phyloP scores from a whole-genome alignment of 2,888 invertebrate species.

The Scrobipalpa costella region DNA sequence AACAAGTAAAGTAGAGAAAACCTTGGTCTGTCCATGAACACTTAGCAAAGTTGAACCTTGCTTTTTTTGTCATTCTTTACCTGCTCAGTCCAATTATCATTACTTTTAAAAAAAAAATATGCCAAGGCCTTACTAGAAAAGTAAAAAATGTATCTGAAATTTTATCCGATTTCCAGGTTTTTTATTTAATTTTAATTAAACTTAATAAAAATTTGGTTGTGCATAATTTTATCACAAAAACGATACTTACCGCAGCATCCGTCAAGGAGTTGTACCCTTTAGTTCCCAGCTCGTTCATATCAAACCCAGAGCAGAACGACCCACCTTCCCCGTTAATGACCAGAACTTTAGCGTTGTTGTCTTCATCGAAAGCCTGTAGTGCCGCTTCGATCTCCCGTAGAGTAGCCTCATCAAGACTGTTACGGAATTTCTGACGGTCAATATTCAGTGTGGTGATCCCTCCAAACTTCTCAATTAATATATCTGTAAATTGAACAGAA shows the following conservation, averaged over 20 bases:
- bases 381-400: constrained; percentile 85
- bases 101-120: too few species aligned
- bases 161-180: too few species aligned
- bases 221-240: background rate
- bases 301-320: constrained; percentile 95
- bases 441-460: constrained; percentile 90
- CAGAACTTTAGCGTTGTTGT: constrained; percentile 84
- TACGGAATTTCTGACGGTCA: constrained; percentile 90
- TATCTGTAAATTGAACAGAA: constrained; percentile 54
- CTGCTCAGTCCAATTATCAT: too few species aligned
- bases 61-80: too few species aligned
- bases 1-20: too few species aligned
- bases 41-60: too few species aligned
- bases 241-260: constrained; percentile 65
- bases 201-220: background rate
- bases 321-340: constrained; percentile 96
- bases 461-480: constrained; percentile 83
- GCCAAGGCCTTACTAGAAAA: too few species aligned
- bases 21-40: too few species aligned
- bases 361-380: constrained; percentile 89
- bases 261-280: constrained; percentile 64
- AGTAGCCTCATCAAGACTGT: constrained; percentile 88
- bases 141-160: too few species aligned
- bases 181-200: too few species aligned
- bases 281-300: constrained; percentile 87